Evolutionary conservation across 2,888 invertebrate genomes (phyloP).

Genomic region (Lamellibrachia columna): DNA sequence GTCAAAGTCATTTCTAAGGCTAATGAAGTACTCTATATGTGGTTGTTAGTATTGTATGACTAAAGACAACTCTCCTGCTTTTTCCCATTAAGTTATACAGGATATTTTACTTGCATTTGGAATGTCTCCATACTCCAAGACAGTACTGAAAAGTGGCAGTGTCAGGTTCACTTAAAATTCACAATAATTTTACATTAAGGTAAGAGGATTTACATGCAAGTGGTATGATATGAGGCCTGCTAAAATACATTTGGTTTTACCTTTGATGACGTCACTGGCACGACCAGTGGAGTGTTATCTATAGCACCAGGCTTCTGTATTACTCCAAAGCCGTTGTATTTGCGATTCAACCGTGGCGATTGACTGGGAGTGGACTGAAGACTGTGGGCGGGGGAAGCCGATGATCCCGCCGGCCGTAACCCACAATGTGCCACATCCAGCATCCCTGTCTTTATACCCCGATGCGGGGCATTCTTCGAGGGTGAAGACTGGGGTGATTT

Average conservation of each 20-base stretch:
- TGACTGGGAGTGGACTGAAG: constrained; percentile 30
- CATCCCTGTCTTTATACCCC: not conserved
- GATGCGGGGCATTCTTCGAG: not conserved
- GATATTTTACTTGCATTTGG: too few relatives aligned
- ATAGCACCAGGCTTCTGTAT: constrained; percentile 75
- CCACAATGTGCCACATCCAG: not conserved
- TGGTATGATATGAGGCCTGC: too few relatives aligned
- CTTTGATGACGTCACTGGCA: constrained; percentile 59
- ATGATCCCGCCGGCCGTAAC: not conserved
- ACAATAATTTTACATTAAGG: too few relatives aligned
- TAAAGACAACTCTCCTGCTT: too few relatives aligned
- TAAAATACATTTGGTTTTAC: not conserved
- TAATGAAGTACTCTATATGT: too few relatives aligned
- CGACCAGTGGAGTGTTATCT: constrained; percentile 79
- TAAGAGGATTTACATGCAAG: too few relatives aligned
- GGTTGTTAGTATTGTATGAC: too few relatives aligned
- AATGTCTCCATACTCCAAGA: too few relatives aligned
- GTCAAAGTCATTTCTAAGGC: too few relatives aligned
- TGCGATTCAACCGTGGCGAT: constrained; percentile 26
- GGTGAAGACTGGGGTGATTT: not conserved
- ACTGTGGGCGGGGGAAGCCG: constrained; percentile 28
- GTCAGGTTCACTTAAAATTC: too few relatives aligned
- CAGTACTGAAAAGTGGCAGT: too few relatives aligned
- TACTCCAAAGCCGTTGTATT: not conserved
- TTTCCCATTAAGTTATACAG: too few relatives aligned